phyloP scores from a whole-genome alignment of 2,113 vertebrate genomes.

The Ellobius talpinus region DNA sequence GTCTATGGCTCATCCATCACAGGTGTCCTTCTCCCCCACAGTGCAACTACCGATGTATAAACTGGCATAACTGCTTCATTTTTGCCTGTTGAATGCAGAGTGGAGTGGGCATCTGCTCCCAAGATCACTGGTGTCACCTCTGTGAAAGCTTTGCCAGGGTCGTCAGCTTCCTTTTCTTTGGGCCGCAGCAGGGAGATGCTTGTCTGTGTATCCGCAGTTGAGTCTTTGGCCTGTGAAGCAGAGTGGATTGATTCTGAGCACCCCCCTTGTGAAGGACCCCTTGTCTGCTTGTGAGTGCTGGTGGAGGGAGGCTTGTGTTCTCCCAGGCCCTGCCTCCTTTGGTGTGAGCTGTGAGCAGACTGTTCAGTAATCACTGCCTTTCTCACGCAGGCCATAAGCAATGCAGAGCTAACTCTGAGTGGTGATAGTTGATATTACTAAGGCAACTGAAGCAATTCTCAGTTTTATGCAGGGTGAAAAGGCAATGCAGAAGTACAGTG shows the following conservation, averaged over 20 bases:
- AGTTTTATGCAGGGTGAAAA: background rate
- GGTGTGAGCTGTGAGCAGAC: background rate
- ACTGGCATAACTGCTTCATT: background rate
- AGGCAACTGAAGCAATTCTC: background rate
- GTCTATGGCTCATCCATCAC: conserved; percentile 54
- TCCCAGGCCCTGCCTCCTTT: background rate
- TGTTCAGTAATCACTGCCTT: background rate
- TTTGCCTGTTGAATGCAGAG: conserved; percentile 1
- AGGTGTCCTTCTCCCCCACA: background rate
- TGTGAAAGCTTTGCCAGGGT: fast-evolving
- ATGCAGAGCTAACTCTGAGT: background rate
- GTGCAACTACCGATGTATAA: background rate
- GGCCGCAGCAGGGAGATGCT: background rate
- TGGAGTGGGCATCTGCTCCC: background rate
- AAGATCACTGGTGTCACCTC: background rate
- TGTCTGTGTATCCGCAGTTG: background rate
- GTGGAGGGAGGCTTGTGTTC: too few relatives aligned
- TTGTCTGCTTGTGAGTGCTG: background rate
- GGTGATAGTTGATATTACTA: background rate
- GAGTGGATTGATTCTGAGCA: background rate
- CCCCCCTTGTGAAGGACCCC: background rate
- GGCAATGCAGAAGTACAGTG: background rate
- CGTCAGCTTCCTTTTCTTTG: background rate
- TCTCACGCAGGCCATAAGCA: background rate
- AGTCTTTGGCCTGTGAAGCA: background rate